These are phyloP conservation scores for Aelia acuminata DNA, from an alignment of 2,888 invertebrate genomes.

Conservation along the genomic window DNA sequence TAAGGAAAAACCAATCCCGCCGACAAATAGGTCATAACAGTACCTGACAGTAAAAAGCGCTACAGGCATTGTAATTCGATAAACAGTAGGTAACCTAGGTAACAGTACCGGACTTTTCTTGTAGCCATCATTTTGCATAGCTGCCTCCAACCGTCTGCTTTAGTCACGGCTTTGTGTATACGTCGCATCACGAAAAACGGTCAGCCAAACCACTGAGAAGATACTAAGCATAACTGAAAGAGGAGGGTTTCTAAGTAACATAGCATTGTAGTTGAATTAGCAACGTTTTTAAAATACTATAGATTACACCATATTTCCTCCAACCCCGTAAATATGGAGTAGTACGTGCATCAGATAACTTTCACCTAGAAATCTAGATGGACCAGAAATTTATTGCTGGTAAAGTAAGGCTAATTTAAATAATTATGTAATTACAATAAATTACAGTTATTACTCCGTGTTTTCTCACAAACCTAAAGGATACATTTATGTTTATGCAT, in stretches of 20 bases:
- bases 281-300: not conserved
- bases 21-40: slow-evolving; percentile 23
- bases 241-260: not conserved
- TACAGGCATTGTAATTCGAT: not conserved
- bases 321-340: too few relatives aligned
- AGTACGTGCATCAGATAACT: too few relatives aligned
- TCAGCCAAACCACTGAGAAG: not conserved
- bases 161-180: not conserved
- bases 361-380: too few relatives aligned
- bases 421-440: too few relatives aligned
- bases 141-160: slow-evolving; percentile 5
- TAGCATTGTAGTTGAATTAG: not conserved
- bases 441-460: too few relatives aligned
- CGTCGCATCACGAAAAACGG: not conserved
- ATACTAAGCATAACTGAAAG: not conserved
- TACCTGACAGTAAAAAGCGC: not conserved
- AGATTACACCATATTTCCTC: too few relatives aligned
- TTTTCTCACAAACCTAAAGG: too few relatives aligned
- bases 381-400: too few relatives aligned
- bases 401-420: too few relatives aligned
- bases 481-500: too few relatives aligned
- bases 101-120: slow-evolving; percentile 13
- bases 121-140: not conserved
- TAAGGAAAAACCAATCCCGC: not conserved
- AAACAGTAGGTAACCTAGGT: not conserved